Conservation (phyloP, 2,888 invertebrate species). For the Homarus gammarus region DNA sequence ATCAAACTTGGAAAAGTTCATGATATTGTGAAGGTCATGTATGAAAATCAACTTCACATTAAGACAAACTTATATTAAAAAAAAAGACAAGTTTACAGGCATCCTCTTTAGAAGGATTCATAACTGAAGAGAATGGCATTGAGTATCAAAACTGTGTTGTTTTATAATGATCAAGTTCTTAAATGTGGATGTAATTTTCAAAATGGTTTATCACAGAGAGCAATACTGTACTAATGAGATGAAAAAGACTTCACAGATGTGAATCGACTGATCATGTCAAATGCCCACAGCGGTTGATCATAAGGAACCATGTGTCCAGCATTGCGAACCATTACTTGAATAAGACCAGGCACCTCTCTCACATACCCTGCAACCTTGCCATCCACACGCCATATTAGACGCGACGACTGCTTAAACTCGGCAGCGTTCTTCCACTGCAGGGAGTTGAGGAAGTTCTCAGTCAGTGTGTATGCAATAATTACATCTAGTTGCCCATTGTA, state of each 20-base stretch:
- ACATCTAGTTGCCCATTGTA: conserved; percentile 96
- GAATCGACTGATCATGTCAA: conserved; percentile 86
- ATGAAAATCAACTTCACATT: no score
- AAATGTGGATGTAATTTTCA: no score
- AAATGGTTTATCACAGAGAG: no score
- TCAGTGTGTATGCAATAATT: conserved; percentile 92
- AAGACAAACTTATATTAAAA: no score
- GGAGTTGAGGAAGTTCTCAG: conserved; percentile 87
- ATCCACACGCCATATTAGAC: conserved; percentile 85
- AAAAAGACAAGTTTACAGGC: no score
- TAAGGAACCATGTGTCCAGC: conserved; percentile 91
- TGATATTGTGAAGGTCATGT: no score
- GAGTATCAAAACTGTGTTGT: no score
- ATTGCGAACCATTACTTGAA: conserved; percentile 87
- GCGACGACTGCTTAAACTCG: conserved; percentile 84
- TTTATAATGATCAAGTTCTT: no score
- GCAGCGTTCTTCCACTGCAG: conserved; percentile 85
- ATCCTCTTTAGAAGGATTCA: no score
- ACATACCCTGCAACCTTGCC: conserved; percentile 87
- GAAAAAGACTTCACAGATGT: conserved; percentile 79
- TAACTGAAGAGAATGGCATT: no score
- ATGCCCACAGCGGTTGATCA: conserved; percentile 89
- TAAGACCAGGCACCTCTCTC: conserved; percentile 86
- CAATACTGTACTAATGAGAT: no score
- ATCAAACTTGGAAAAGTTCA: no score